Conservation (phyloP, 2,113 vertebrate genomes). For the Tachysurus fulvidraco region DNA sequence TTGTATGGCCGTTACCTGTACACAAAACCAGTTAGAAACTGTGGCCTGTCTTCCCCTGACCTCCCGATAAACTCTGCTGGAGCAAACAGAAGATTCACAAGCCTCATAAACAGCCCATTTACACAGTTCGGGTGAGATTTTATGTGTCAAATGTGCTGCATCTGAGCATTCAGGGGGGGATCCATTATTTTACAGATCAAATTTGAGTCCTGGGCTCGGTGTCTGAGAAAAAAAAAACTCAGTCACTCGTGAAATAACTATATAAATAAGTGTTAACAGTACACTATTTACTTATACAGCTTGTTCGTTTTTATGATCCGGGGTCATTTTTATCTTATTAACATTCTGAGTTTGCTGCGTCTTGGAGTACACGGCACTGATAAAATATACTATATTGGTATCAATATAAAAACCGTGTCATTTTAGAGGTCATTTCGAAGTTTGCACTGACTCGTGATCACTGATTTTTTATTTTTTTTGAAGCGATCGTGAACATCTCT, state of each 20-base stretch:
- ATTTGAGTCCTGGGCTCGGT: not conserved
- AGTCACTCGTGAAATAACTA: not conserved
- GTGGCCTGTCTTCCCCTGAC: slow-evolving; percentile 86
- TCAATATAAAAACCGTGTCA: not conserved
- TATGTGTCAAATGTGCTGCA: slow-evolving; percentile 26
- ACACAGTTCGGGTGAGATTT: not conserved
- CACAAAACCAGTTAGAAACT: slow-evolving; percentile 84
- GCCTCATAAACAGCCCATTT: slow-evolving; percentile 5
- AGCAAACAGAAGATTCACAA: slow-evolving; percentile 52
- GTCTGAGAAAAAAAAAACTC: not conserved
- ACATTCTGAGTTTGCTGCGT: not conserved
- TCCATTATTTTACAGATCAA: not conserved
- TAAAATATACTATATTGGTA: not conserved
- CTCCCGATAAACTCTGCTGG: slow-evolving; percentile 88
- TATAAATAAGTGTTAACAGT: slow-evolving; percentile 9
- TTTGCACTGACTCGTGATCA: not conserved
- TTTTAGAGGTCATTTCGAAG: not conserved
- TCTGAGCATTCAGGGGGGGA: slow-evolving; percentile 36
- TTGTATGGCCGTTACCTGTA: slow-evolving; percentile 82
- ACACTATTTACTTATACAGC: not conserved
- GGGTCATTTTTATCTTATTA: not conserved
- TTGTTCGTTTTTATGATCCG: not conserved
- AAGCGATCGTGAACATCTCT: not conserved
- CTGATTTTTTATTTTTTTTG: not conserved
- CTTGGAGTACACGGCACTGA: not conserved